Evolutionary conservation across 2,797 vertebrate species (phyloP).

Genomic region (Oryzias dopingdopingensis): DNA sequence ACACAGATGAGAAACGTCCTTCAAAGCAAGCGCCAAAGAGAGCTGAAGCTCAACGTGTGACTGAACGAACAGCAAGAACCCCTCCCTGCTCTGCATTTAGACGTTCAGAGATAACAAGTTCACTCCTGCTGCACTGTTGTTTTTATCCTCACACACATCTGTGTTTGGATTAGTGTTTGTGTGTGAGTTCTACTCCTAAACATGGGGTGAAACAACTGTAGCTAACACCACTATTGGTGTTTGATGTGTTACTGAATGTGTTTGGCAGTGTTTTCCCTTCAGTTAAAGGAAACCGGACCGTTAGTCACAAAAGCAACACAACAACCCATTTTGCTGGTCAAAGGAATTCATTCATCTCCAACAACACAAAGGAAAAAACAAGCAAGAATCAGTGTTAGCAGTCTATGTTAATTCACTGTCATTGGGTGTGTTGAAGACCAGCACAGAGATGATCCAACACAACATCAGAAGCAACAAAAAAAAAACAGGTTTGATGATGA

Average conservation of each 20-base stretch:
- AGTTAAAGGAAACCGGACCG: too few species aligned
- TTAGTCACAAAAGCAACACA: too few species aligned
- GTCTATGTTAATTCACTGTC: neutral
- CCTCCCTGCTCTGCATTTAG: constrained; percentile 21
- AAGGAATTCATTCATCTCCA: too few species aligned
- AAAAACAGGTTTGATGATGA: neutral
- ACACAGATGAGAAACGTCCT: constrained; percentile 43
- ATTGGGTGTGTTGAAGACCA: constrained; percentile 14
- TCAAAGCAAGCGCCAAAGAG: constrained; percentile 14
- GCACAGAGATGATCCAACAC: constrained; percentile 21
- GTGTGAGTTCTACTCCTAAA: too few species aligned
- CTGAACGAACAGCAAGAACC: constrained; percentile 41
- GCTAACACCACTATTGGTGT: too few species aligned
- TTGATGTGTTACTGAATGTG: too few species aligned
- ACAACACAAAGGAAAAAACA: too few species aligned
- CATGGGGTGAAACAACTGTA: too few species aligned
- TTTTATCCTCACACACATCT: constrained; percentile 13
- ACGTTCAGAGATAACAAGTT: constrained; percentile 3
- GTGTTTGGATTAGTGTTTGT: too few species aligned
- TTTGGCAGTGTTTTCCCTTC: too few species aligned
- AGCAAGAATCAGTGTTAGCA: neutral
- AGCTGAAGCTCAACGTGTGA: constrained; percentile 11
- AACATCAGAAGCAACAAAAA: constrained; percentile 30
- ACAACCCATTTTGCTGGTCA: too few species aligned
- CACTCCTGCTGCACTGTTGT: constrained; percentile 19